Evolutionary conservation across 2,113 vertebrate species (phyloP).

Genomic region (Romanogobio albipinnatus): DNA sequence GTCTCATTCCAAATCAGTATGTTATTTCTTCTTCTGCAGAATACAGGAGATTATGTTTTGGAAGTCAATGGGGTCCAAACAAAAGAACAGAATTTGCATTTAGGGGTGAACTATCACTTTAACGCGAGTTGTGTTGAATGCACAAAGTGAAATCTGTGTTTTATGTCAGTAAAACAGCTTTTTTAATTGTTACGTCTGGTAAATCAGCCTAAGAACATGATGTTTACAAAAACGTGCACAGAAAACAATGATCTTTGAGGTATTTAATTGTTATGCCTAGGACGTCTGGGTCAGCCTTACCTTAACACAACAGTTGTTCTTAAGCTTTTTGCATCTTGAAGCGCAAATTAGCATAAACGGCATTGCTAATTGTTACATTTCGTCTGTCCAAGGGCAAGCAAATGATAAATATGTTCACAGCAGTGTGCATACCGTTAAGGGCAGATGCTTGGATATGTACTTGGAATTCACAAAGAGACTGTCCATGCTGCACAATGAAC

Average conservation of each 20-base stretch:
- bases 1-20: neutral
- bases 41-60: neutral
- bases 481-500: slow-evolving; percentile 19
- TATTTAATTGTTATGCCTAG: slow-evolving; percentile 26
- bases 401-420: slow-evolving; percentile 68
- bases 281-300: slow-evolving; percentile 70
- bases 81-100: neutral
- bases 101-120: slow-evolving; percentile 42
- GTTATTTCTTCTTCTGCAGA: neutral
- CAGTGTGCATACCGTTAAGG: slow-evolving; percentile 70
- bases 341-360: slow-evolving; percentile 77
- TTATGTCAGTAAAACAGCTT: slow-evolving; percentile 74
- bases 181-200: slow-evolving; percentile 68
- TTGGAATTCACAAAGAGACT: slow-evolving; percentile 64
- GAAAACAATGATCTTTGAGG: neutral
- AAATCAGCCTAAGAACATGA: neutral
- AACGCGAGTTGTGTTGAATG: slow-evolving; percentile 59
- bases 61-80: neutral
- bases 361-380: slow-evolving; percentile 79
- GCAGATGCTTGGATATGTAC: slow-evolving; percentile 79
- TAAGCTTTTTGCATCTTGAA: slow-evolving; percentile 73
- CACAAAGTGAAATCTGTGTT: slow-evolving; percentile 58
- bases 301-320: slow-evolving; percentile 76
- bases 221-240: slow-evolving; percentile 36
- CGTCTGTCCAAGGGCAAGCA: slow-evolving; percentile 80